A percentile compares a stretch with the other conserved stretches of the same genome.
These are phyloP conservation scores for Numida meleagris DNA, from an alignment of 2,113 vertebrate species.

Conservation along the genomic window DNA sequence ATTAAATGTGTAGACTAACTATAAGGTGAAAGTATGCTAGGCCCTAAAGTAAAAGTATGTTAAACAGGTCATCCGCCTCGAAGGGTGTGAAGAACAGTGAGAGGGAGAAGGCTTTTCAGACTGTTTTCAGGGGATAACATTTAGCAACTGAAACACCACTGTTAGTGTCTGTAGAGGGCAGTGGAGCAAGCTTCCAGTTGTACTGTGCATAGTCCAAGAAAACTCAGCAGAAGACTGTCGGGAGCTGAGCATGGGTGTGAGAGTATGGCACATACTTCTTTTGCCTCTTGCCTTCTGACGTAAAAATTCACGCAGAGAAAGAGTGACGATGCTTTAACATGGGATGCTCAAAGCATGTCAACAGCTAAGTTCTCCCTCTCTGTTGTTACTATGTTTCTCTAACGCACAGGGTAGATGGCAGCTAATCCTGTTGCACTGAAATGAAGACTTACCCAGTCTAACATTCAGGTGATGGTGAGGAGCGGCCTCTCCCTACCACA, in stretches of 20 bases:
- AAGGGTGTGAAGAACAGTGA: not conserved
- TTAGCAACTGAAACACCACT: not conserved
- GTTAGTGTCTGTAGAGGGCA: not conserved
- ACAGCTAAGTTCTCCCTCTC: not conserved
- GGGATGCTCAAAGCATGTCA: not conserved
- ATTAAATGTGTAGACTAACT: not conserved
- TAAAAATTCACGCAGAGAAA: not conserved
- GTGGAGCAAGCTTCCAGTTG: not conserved
- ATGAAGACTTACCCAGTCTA: not conserved
- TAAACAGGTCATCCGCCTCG: not conserved
- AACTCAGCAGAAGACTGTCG: not conserved
- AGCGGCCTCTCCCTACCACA: not conserved
- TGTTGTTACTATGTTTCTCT: not conserved
- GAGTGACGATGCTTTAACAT: not conserved
- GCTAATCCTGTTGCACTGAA: not conserved
- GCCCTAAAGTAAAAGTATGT: not conserved
- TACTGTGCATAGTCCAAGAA: rapidly evolving
- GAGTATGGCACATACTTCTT: not conserved
- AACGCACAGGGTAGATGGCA: not conserved
- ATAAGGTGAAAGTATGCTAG: not conserved
- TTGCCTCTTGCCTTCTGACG: not conserved
- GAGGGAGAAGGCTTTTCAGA: not conserved
- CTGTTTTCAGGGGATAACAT: not conserved
- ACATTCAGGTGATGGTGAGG: not conserved
- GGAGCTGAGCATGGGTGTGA: not conserved